Evolutionary conservation across 2,888 invertebrate genomes (phyloP).

Genomic region (Prenolepis imparis): DNA sequence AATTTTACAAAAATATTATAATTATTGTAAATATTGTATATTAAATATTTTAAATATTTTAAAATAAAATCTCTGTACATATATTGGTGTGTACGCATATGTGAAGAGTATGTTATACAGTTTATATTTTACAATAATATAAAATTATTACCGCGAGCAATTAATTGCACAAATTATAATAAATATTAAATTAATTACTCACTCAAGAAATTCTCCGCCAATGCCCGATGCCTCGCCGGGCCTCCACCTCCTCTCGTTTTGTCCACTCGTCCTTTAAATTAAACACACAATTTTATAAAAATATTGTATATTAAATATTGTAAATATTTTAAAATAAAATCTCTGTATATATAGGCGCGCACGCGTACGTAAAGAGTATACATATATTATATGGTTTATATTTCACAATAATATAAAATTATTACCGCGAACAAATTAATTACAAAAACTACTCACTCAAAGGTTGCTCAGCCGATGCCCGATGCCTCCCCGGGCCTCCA

Average conservation of each 20-base stretch:
- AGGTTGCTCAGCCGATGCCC: not conserved
- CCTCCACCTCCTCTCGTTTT: not conserved
- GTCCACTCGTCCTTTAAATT: too few species aligned
- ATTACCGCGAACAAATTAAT: not conserved
- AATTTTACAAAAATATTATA: not conserved
- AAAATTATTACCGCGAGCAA: not conserved
- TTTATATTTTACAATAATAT: not conserved
- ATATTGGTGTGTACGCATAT: too few species aligned
- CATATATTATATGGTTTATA: not conserved
- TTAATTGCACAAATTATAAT: not conserved
- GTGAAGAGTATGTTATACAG: not conserved
- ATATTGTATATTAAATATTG: too few species aligned
- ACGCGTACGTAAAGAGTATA: not conserved
- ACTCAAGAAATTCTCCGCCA: not conserved
- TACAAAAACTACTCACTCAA: not conserved
- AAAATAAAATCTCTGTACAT: not conserved
- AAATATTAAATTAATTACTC: not conserved
- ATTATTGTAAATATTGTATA: slow-evolving; percentile 7
- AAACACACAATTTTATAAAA: too few species aligned
- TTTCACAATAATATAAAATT: not conserved
- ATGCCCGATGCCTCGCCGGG: not conserved
- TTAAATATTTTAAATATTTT: not conserved
- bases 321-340: not conserved
- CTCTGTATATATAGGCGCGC: not conserved
- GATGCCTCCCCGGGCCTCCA: not conserved